Conservation (phyloP, 1,140 invertebrate species). For the Solenopsis fugax region DNA sequence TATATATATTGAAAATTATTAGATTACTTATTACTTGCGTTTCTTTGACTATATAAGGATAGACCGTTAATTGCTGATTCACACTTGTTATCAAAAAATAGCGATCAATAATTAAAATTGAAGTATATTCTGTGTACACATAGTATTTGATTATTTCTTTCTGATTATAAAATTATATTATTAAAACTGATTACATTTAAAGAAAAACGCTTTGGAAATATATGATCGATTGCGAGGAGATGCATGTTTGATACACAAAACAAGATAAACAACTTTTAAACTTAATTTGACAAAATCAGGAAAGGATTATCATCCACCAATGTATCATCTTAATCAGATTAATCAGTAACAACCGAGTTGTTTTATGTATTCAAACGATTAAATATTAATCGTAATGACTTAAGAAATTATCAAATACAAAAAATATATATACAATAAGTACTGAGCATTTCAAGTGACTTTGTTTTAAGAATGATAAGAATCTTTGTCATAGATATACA, state of each 20-base stretch:
- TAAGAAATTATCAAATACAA: slow-evolving; percentile 42
- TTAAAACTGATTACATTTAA: neutral
- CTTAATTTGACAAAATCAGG: slow-evolving; percentile 5
- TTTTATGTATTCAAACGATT: slow-evolving; percentile 38
- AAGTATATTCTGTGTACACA: too few relatives aligned
- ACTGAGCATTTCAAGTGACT: slow-evolving; percentile 53
- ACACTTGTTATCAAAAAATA: too few relatives aligned
- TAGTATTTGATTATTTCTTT: too few relatives aligned
- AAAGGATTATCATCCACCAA: neutral
- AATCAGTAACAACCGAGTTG: slow-evolving; percentile 15
- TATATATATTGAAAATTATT: neutral
- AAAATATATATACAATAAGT: slow-evolving; percentile 56
- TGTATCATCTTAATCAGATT: slow-evolving; percentile 45
- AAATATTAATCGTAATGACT: slow-evolving; percentile 52
- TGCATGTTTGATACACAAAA: neutral
- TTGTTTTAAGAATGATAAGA: slow-evolving; percentile 14
- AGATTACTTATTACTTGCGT: neutral
- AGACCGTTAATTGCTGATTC: too few relatives aligned
- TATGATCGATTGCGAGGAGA: neutral
- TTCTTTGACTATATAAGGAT: neutral
- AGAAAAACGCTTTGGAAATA: neutral
- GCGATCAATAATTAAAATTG: too few relatives aligned
- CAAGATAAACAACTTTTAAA: neutral
- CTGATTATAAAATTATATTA: neutral
- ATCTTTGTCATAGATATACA: neutral